Base-by-base conservation (phyloP, 2,888 invertebrate genomes). In the Ramazzottius varieornatus region DNA sequence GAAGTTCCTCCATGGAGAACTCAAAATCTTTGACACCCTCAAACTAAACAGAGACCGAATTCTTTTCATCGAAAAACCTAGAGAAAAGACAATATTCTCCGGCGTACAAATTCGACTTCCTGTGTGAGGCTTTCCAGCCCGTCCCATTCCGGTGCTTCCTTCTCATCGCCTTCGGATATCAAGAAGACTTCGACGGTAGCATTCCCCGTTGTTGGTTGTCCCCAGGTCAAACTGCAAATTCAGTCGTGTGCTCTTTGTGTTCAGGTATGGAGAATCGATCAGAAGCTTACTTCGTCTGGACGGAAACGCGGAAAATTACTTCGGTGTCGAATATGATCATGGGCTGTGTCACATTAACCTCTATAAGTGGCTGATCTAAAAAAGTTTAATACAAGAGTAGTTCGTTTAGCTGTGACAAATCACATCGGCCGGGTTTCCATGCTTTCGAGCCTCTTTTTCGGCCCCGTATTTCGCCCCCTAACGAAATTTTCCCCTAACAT, bases 281-380 rank as follows among this genome's bases (percentile, higher is more conserved):
- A n/a, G 65, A 46, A 13, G 68, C 70, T 69, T 72, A 77, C 82
- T 94, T 94, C 0, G 93, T 92, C 83, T 88, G 86, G 1, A 94
- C 82, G 1, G 84, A 82, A 0, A 93, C 94, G 72, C 84, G 82
- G 72, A 94, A 83, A 72, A 79, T 89, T 13, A 80, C 82, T 71
- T 90, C 89, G 32, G 85, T 85, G 72, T 86, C 86, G 75, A 91
- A 86, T 78, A 93, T 87, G 76, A 90, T 91, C 0, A 91, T 86
- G 0, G 92, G 88, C 85, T 92, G 90, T 0, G 90, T 91, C 0
- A 94, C 90, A 76, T 93, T 93, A 0, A 91, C 88, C 80, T 93
- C 92, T 74, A 88, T 92, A 70, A 91, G 81, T 0, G 91, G 90
- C 76, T 90, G 90, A 76, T 91, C 77, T 78, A 69, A 46, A 70